Evolutionary conservation across 1,140 invertebrate genomes (phyloP).

Genomic region (Heliconius hewitsoni): DNA sequence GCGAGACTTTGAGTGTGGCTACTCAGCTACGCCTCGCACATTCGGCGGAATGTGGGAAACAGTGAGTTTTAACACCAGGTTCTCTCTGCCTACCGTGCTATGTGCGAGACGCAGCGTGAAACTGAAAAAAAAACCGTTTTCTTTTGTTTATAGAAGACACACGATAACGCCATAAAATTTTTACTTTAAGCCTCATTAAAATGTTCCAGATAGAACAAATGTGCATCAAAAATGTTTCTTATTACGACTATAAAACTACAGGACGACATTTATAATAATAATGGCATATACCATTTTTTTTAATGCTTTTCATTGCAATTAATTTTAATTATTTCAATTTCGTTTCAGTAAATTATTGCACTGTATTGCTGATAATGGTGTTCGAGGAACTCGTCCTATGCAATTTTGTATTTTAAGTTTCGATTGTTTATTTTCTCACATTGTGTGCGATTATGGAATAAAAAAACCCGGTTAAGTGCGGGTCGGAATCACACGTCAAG

Average conservation of each 20-base stretch:
- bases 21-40: too few relatives aligned
- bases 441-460: neutral
- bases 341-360: neutral
- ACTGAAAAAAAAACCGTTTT: too few relatives aligned
- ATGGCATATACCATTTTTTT: neutral
- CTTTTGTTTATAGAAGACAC: constrained; percentile 22
- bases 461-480: too few relatives aligned
- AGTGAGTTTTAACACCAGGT: too few relatives aligned
- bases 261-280: neutral
- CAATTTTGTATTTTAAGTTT: neutral
- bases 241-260: neutral
- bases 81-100: too few relatives aligned
- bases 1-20: too few relatives aligned
- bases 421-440: neutral
- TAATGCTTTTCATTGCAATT: constrained; percentile 3
- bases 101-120: too few relatives aligned
- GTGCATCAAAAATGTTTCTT: neutral
- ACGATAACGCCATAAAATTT: neutral
- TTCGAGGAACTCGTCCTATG: neutral
- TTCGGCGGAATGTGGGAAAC: too few relatives aligned
- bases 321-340: constrained; percentile 10
- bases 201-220: neutral
- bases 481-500: too few relatives aligned
- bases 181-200: constrained; percentile 3
- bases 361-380: neutral